A percentile compares a stretch with the other conserved stretches of the same genome.
Evolutionary conservation across 2,113 vertebrate species (phyloP).

Genomic region (Carassius gibelio): DNA sequence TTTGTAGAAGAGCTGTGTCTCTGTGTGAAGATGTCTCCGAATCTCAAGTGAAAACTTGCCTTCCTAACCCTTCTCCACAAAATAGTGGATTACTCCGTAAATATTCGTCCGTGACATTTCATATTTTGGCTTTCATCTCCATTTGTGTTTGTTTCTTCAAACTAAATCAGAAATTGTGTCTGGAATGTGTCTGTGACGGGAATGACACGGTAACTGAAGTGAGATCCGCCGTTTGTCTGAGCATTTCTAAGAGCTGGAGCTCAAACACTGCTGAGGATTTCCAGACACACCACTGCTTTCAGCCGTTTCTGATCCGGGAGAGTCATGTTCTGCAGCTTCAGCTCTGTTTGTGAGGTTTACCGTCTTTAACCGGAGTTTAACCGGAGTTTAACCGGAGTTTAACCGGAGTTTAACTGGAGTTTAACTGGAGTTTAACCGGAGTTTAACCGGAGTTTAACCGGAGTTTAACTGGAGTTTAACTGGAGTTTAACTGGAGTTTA

Average conservation of each 20-base stretch:
- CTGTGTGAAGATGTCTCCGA: too few relatives aligned
- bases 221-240: background rate
- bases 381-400: background rate
- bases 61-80: too few relatives aligned
- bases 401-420: too few relatives aligned
- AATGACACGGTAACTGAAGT: background rate
- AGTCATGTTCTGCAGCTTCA: background rate
- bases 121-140: background rate
- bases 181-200: background rate
- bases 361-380: too few relatives aligned
- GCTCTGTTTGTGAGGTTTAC: background rate
- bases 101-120: background rate
- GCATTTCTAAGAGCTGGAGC: constrained; percentile 24
- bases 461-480: background rate
- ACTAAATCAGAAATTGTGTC: background rate
- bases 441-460: too few relatives aligned
- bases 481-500: too few relatives aligned
- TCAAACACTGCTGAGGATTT: constrained; percentile 6
- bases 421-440: background rate
- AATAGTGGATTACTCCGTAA: background rate
- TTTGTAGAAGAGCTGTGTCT: too few relatives aligned
- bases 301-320: background rate
- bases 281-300: constrained; percentile 16
- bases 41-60: too few relatives aligned
- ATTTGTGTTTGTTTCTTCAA: too few relatives aligned